Base-by-base conservation (phyloP, 1,140 invertebrate genomes). In the Amphibalanus amphitrite region DNA sequence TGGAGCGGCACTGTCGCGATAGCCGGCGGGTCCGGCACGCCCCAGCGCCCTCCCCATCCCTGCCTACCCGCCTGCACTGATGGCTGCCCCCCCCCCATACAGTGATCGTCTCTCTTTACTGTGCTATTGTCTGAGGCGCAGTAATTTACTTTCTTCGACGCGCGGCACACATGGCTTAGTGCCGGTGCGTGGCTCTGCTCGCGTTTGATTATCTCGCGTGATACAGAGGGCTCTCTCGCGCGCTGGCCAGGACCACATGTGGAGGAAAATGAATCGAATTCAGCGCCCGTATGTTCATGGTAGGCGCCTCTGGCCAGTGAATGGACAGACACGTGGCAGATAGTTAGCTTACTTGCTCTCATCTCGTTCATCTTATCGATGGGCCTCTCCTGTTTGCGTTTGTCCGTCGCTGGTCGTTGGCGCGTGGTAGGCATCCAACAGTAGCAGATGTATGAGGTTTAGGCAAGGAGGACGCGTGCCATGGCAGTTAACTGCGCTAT, bases 61-160 rank as follows among this genome's bases (percentile, higher is more conserved):
- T 38, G 33, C 4, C 33, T 38, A 15, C 33, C n/a, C 33, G 15
- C 33, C 33, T 6, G 47, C 47, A 17, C 47, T 13, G 10, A 8
- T 13, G 17, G 47, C 47, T 59, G 47, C 10, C 17, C 38, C 38
- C 38, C 6, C 38, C 47, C 47, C 47, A 59, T 59, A 8, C 10
- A 20, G 17, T 20, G 10, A 59, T 59, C 47, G 47, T 8, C 20
- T 59, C 47, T 59, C 47, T 59, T 59, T 59, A 59, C 1, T 8
- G 1, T 59, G 17, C 47, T 20, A 59, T 59, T 59, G 47, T 59
- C 10, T 23, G 47, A 20, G 3, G 47, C 10, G 20, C 10, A 8
- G 47, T 59, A 59, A 59, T 59, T 59, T 59, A 59, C 47, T 59
- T 59, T 59, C 47, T 59, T 59, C 47, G 47, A 59, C 47, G 20